A percentile compares a stretch with the other conserved stretches of the same genome.
Evolutionary conservation across 1,140 invertebrate species (phyloP).

Genomic region (Ooceraea biroi): DNA sequence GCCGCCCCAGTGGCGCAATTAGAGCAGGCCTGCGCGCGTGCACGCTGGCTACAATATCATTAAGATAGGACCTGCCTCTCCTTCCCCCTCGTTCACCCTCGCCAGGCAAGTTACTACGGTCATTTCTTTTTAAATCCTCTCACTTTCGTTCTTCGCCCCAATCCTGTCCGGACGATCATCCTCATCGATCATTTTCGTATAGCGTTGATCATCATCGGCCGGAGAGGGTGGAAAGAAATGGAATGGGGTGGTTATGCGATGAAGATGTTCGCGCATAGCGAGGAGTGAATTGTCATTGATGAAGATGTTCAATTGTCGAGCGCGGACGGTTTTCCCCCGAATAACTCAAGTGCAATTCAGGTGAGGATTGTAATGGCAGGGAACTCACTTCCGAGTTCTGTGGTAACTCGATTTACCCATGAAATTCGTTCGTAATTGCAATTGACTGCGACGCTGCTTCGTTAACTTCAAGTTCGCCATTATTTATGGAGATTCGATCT

Average conservation of each 20-base stretch:
- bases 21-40: constrained; percentile 83
- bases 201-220: constrained; percentile 39
- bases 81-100: constrained; percentile 64
- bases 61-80: constrained; percentile 80
- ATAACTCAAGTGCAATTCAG: constrained; percentile 22
- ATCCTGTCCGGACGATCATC: constrained; percentile 45
- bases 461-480: constrained; percentile 32
- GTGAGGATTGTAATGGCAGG: too few species aligned
- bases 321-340: not conserved
- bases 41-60: constrained; percentile 84
- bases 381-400: too few species aligned
- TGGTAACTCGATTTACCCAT: too few species aligned
- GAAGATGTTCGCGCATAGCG: constrained; percentile 4
- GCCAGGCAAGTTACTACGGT: constrained; percentile 10
- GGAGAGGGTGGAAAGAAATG: constrained; percentile 20
- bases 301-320: constrained; percentile 80
- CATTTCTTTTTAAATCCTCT: constrained; percentile 48
- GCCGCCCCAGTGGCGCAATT: constrained; percentile 83
- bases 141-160: constrained; percentile 51
- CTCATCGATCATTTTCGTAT: constrained; percentile 27
- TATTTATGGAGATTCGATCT: constrained; percentile 7
- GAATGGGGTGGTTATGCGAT: constrained; percentile 38
- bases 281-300: constrained; percentile 45
- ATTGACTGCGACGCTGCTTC: constrained; percentile 7
- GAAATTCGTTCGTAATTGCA: not conserved